Percentiles rank a stretch among this genome's conserved stretches.
These are phyloP conservation scores for Fregetta grallaria DNA, from an alignment of 2,113 vertebrate genomes.

Conservation along the genomic window DNA sequence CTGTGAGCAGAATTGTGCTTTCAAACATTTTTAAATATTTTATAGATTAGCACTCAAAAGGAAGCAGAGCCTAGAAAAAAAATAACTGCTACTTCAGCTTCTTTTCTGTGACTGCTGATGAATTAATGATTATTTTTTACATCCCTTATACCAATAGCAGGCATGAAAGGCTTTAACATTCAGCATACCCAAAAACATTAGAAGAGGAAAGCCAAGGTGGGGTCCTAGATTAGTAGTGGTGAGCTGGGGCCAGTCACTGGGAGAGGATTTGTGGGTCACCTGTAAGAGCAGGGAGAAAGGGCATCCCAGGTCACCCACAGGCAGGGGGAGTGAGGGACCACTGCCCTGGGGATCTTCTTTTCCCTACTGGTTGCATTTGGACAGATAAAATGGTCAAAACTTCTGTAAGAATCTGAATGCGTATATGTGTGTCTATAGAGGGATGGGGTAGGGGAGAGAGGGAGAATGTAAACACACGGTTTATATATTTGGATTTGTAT, in stretches of 20 bases:
- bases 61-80: neutral
- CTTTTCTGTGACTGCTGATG: neutral
- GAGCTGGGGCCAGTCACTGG: neutral
- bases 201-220: neutral
- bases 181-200: neutral
- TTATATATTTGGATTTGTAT: neutral
- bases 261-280: neutral
- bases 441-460: neutral
- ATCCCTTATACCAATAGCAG: neutral
- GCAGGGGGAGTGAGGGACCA: fast-evolving
- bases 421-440: neutral
- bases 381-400: neutral
- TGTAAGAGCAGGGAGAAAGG: neutral
- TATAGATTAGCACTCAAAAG: neutral
- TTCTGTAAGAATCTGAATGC: neutral
- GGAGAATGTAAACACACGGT: neutral
- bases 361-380: neutral
- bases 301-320: neutral
- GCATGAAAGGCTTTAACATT: neutral
- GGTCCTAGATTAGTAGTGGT: neutral
- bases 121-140: constrained; percentile 39
- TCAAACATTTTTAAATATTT: constrained; percentile 42
- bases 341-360: neutral
- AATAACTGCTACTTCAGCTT: neutral
- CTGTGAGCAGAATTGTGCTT: neutral